A percentile compares a stretch with the other conserved stretches of the same genome.
Evolutionary conservation across 2,797 vertebrate genomes (phyloP).

Genomic region (Okamejei kenojei): DNA sequence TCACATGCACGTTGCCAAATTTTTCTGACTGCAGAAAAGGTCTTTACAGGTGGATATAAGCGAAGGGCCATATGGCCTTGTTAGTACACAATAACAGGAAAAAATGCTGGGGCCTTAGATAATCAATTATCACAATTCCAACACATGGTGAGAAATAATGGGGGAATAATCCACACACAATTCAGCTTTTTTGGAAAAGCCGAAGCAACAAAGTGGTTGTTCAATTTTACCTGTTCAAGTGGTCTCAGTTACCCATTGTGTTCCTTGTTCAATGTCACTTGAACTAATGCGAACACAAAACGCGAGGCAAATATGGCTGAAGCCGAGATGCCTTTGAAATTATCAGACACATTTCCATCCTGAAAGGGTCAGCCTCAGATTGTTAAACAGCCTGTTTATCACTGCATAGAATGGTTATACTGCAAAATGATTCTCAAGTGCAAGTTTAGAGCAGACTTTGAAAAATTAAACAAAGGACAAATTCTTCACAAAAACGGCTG

Average conservation of each 20-base stretch:
- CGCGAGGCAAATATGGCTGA: too few relatives aligned
- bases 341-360: background rate
- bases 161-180: too few relatives aligned
- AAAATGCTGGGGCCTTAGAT: background rate
- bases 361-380: background rate
- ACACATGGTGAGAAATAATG: background rate
- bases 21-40: background rate
- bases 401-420: background rate
- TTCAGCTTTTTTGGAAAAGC: background rate
- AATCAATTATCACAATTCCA: background rate
- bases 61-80: background rate
- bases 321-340: too few relatives aligned
- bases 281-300: too few relatives aligned
- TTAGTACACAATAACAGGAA: background rate
- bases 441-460: background rate
- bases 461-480: background rate
- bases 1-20: background rate
- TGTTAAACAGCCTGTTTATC: background rate
- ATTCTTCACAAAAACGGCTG: too few relatives aligned
- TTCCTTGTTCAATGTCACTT: too few relatives aligned
- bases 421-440: background rate
- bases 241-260: too few relatives aligned
- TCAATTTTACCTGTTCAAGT: too few relatives aligned
- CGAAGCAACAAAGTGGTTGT: too few relatives aligned
- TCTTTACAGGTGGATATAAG: background rate